Base-by-base conservation (phyloP, 2,888 invertebrate genomes). In the Scaptomyza reducta region DNA sequence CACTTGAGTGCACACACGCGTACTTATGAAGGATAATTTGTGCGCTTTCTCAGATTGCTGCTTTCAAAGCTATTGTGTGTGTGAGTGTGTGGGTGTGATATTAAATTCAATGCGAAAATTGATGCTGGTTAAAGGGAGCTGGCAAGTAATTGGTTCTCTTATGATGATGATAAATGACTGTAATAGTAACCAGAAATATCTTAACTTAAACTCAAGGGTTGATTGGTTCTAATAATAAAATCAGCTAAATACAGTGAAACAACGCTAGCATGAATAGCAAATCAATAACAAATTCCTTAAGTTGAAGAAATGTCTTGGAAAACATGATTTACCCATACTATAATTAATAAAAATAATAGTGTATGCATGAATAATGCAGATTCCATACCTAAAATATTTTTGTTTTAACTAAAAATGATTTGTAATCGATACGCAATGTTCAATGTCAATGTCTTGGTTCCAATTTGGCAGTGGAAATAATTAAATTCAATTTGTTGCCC, bases 21-120 rank as follows among this genome's bases (percentile, higher is more conserved):
- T 27, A 4, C 33, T 16, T 9, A n/a, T 10, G 22, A 33, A 65
- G 71, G 71, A 71, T 71, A 70, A 66, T 59, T 71, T 54, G 6
- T 29, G 40, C 54, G 14, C 58, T 45, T 40, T 13, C 49, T 67
- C 31, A 56, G 64, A 77, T 68, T 75, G 69, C 77, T 72, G 61
- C 49, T 59, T 55, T 33, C 13, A 31, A 49, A 63, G 68, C 74
- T 18, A n/a, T n/a, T 18, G 14, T 38, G 14, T 38, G 14, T 14
- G n/a, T 16, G 38, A 7, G n/a, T 38, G 14, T 14, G 38, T 16
- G 14, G 2, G 40, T 40, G 40, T 40, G 40, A 16, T 40, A 72
- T 72, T 68, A 49, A 58, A 51, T 53, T 66, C 38, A 56, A 56
- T 58, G 66, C 40, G 75, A 50, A 74, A 74, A 74, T 70, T 73